Base-by-base conservation (phyloP, 1,140 invertebrate species). In the Oncopodura yosiiana region DNA sequence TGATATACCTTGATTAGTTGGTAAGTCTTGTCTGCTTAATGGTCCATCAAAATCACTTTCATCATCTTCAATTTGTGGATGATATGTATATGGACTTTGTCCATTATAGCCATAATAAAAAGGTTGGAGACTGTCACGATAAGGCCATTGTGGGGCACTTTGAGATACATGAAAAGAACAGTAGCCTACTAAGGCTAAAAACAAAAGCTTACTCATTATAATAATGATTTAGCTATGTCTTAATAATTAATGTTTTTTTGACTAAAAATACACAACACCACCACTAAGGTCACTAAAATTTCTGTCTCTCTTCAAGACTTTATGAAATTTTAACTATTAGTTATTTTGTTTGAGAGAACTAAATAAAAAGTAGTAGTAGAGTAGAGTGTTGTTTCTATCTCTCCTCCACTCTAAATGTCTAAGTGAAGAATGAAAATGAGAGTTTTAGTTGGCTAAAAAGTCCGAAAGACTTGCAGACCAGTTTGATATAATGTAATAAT, bases 91-190 rank as follows among this genome's bases (percentile, higher is more conserved):
- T 3, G 51, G 54, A 4, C 46, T 53, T 42, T 60, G 50, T 19
- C 58, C 55, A 5, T 52, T 58, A 37, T 61, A 61, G 18, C 59
- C 62, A 26, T 64, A 61, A 21, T 58, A 52, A 26, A 60, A 63
- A 16, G 62, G 62, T 24, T 53, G 45, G 6, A 60, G 38, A 19
- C 30, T 48, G 53, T 61, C 58, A 34, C 45, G 36, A 30, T 58
- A 61, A 2, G 58, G 62, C 62, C 58, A 61, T n/a, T 39, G 21
- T 34, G 55, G 58, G 18, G 44, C 34, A 3, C 51, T 36, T 42
- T 55, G 11, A 50, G 9, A 12, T 27, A 23, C 3, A 37, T 34
- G 14, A 52, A 32, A 9, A 57, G 32, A 14, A 62, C n/a, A n/a
- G n/a, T n/a, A 24, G 27, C 41, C 59, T 21, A 61, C 23, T 30